Evolutionary conservation across 2,113 vertebrate genomes (phyloP), one percentile per base, ranked within the genome.

Genomic region (Leucopsar rothschildi): DNA sequence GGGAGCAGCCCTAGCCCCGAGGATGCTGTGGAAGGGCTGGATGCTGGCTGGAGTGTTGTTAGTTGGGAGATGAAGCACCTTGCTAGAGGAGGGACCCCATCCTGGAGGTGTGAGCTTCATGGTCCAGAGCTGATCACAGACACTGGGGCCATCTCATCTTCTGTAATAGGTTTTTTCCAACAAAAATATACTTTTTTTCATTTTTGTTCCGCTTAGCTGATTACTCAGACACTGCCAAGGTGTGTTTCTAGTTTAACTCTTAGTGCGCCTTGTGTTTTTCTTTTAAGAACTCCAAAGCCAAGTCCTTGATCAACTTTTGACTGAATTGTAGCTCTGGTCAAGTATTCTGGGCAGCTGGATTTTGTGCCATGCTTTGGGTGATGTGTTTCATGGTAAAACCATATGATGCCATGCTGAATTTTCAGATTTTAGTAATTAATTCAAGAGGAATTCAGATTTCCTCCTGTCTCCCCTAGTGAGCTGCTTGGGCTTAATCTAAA

Each of bases 401-500:
- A 0, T 85, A 42, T 12, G 10, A 52, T 24, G 23, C 89, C 63
- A 17, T 56, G 61, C 52, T 71, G 65, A 55, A 65, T 82, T 79
- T 79, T 88, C 71, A 82, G 76, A 28, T 77, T 66, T 64, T 59
- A 42, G 47, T 68, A 45, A 70, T 79, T 91, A 83, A 76, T 53
- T 92, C 10, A 8, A 72, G 63, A 88, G 42, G 78, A 96, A 66
- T 90, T 93, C 39, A 39, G 10, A 29, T 88, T 91, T 90, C 42
- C 5, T 70, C 10, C 35, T 47, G 28, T 70, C 42, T 79, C 28
- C 18, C 35, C 59, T 22, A 81, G 27, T 1, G 15, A 90, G 71
- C 69, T 85, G 42, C 80, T 88, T 82, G 29, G 40, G 23, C 17
- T 96, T 91, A 91, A 75, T 93, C 52, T 95, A 81, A 81, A 86